phyloP scores from a whole-genome alignment of 2,113 vertebrate genomes.

The Sorex fumeus region DNA sequence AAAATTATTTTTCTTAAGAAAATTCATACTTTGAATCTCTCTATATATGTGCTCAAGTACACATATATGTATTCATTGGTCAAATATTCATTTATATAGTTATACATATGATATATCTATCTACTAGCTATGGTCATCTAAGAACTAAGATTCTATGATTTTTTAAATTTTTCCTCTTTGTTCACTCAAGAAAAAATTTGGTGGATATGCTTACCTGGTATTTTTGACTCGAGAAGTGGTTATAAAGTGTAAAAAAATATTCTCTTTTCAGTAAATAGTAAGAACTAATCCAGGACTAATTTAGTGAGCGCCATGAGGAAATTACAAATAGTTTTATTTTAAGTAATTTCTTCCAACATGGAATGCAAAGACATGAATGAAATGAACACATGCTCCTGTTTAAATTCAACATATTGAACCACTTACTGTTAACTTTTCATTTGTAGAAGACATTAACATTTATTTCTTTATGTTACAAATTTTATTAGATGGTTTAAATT shows the following conservation, averaged over 20 bases:
- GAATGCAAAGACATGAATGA: slow-evolving; percentile 1
- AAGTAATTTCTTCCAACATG: slow-evolving; percentile 57
- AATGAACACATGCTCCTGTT: slow-evolving; percentile 13
- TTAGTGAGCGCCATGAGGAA: slow-evolving; percentile 29
- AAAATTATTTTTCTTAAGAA: slow-evolving; percentile 82
- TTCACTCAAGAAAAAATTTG: slow-evolving; percentile 74
- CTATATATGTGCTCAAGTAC: background rate
- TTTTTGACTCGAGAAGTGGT: slow-evolving; percentile 74
- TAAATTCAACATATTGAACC: slow-evolving; percentile 31
- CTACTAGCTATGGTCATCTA: slow-evolving; percentile 51
- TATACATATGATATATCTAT: too few relatives aligned
- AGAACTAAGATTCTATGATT: slow-evolving; percentile 77
- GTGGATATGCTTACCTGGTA: slow-evolving; percentile 75
- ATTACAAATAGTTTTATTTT: background rate
- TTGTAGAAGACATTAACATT: background rate
- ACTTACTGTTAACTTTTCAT: background rate
- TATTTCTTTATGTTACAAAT: background rate
- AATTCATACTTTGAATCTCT: slow-evolving; percentile 78
- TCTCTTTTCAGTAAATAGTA: background rate
- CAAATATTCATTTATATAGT: too few relatives aligned
- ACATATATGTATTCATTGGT: slow-evolving; percentile 62
- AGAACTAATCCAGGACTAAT: slow-evolving; percentile 11
- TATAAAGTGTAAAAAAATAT: slow-evolving; percentile 7
- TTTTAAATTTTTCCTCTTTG: slow-evolving; percentile 24
- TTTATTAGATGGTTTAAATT: slow-evolving; percentile 55